Evolutionary conservation across 2,113 vertebrate species (phyloP).

Genomic region (Perca fluviatilis): DNA sequence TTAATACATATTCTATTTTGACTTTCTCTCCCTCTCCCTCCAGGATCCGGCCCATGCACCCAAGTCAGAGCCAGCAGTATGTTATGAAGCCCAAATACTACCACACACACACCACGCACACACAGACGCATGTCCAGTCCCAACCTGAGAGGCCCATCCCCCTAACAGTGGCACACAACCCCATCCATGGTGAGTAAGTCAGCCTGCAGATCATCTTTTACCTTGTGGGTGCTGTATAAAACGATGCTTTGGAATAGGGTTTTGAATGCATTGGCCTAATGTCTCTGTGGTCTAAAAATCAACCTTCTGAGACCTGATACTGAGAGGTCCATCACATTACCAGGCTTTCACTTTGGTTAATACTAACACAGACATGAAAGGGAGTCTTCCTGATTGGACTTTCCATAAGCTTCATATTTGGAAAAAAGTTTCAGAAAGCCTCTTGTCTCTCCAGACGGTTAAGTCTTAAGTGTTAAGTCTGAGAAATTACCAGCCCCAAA

Average conservation of each 20-base stretch:
- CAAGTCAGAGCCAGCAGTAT: slow-evolving; percentile 91
- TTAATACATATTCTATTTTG: background rate
- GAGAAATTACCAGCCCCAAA: too few species aligned
- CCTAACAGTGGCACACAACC: slow-evolving; percentile 85
- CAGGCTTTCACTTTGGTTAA: background rate
- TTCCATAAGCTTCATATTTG: too few species aligned
- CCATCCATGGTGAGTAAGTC: slow-evolving; percentile 79
- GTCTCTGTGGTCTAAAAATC: background rate
- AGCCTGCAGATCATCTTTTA: background rate
- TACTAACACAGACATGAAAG: background rate
- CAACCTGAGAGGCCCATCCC: slow-evolving; percentile 89
- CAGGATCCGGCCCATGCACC: slow-evolving; percentile 89
- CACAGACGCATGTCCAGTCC: slow-evolving; percentile 86
- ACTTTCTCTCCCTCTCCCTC: slow-evolving; percentile 39
- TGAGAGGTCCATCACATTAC: background rate
- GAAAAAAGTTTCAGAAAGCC: too few species aligned
- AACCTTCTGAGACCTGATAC: background rate
- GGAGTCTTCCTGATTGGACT: too few species aligned
- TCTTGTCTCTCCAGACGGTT: too few species aligned
- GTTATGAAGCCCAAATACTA: slow-evolving; percentile 93
- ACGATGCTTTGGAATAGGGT: background rate
- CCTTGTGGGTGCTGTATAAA: background rate
- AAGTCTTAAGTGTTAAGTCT: too few species aligned
- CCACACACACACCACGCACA: slow-evolving; percentile 86
- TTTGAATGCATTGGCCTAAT: background rate